Base-by-base conservation (phyloP, 2,888 invertebrate genomes). In the Agrochola circellaris region DNA sequence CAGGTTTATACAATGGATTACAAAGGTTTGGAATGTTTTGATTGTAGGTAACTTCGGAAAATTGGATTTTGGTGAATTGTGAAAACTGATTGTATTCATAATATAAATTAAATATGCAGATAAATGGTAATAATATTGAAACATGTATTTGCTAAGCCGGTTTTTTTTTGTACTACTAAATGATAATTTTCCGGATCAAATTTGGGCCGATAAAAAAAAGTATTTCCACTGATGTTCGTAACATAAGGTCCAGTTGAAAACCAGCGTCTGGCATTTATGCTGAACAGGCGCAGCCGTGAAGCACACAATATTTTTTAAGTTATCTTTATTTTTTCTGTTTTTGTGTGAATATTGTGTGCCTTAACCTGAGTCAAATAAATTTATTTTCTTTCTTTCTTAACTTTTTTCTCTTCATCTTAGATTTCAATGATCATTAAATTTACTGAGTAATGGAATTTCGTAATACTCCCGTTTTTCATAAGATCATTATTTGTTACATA, bases 11-110 rank as follows among this genome's bases (percentile, higher is more conserved):
- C 30, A 48, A 66, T 48, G 66, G 51, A 70, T 62, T 67, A 48
- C n/a, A 61, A 65, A 26, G 48, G 15, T 65, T 70, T 70, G 65
- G 30, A 67, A 77, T 77, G 62, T 62, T 79, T 82, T 65, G 60
- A 58, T 51, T 60, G 23, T 60, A 45, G 68, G 23, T 60, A 45
- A 68, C 48, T 79, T 61, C 2, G 23, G 26, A 30, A 48, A 76
- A 61, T 66, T 56, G 23, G 11, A 61, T 65, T 70, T 60, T 56
- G 51, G 3, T 75, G 30, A 20, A 51, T 67, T 58, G 15, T 51
- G 23, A 51, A 61, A 42, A 66, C 15, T 71, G 8, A 70, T 62
- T 66, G 6, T 15, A 20, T 60, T 60, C 1, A 5, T 65, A 42
- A 64, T 17, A 23, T 51, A 15, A 45, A 34, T 34, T 34, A 13